A percentile compares a stretch with the other conserved stretches of the same genome.
Conservation (phyloP, 1,140 invertebrate species). For the Hylyphantes graminicola region DNA sequence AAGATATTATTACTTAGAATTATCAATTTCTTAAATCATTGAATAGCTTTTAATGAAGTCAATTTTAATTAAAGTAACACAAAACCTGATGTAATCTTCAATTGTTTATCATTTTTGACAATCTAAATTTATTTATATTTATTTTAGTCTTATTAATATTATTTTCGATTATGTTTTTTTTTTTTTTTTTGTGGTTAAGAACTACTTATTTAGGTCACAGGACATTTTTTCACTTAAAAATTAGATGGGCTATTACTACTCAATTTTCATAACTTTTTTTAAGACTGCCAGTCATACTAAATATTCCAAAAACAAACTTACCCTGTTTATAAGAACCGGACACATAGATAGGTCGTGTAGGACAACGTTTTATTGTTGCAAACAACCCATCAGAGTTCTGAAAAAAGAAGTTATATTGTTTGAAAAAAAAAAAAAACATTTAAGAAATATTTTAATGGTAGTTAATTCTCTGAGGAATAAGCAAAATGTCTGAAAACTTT, state of each 20-base stretch:
- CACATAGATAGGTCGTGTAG: conserved; percentile 45
- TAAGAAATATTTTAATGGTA: too few species aligned
- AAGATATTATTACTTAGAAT: too few species aligned
- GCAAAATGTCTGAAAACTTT: too few species aligned
- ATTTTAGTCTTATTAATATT: too few species aligned
- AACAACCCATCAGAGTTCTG: conserved; percentile 41
- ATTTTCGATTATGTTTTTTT: neutral
- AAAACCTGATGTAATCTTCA: too few species aligned
- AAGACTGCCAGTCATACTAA: neutral
- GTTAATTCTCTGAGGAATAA: too few species aligned
- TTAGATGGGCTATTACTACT: neutral
- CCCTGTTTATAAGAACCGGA: conserved; percentile 39
- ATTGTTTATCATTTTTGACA: too few species aligned
- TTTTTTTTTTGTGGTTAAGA: neutral
- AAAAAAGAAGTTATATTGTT: neutral
- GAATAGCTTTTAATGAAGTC: too few species aligned
- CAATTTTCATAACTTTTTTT: neutral
- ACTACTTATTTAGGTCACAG: neutral
- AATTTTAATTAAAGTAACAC: too few species aligned
- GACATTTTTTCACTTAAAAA: neutral
- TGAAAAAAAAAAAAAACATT: too few species aligned
- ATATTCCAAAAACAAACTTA: neutral
- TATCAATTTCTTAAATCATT: too few species aligned
- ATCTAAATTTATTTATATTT: too few species aligned
- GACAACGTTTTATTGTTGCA: conserved; percentile 49